Conservation (phyloP, 2,113 vertebrate genomes). For the Zosterops japonicus region DNA sequence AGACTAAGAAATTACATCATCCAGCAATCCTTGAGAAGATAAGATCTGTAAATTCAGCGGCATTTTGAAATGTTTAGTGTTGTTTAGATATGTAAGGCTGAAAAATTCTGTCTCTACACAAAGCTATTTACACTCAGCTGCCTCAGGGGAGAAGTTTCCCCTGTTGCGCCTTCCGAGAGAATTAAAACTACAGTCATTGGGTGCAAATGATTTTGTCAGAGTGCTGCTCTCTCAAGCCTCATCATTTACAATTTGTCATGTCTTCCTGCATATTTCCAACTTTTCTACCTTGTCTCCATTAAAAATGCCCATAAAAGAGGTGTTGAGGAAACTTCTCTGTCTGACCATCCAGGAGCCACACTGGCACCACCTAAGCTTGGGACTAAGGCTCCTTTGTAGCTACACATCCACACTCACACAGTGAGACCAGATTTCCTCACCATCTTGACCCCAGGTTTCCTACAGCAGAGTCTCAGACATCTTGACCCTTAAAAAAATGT, state of each 20-base stretch:
- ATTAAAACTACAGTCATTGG: not conserved
- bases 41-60: not conserved
- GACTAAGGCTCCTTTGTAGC: not conserved
- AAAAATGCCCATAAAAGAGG: not conserved
- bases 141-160: not conserved
- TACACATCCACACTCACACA: not conserved
- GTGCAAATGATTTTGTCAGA: not conserved
- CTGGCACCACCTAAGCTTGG: not conserved
- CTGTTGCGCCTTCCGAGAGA: not conserved
- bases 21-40: not conserved
- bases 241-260: not conserved
- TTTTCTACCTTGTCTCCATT: not conserved
- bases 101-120: not conserved
- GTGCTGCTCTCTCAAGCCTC: not conserved
- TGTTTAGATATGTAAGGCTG: not conserved
- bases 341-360: not conserved
- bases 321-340: not conserved
- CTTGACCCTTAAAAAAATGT: not conserved
- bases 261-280: not conserved
- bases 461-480: not conserved
- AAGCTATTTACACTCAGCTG: not conserved
- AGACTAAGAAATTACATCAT: not conserved
- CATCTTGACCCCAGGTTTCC: not conserved
- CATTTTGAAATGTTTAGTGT: not conserved
- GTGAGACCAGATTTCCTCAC: not conserved